These are phyloP conservation scores for Empis livida DNA, from an alignment of 2,888 invertebrate genomes.

Conservation along the genomic window DNA sequence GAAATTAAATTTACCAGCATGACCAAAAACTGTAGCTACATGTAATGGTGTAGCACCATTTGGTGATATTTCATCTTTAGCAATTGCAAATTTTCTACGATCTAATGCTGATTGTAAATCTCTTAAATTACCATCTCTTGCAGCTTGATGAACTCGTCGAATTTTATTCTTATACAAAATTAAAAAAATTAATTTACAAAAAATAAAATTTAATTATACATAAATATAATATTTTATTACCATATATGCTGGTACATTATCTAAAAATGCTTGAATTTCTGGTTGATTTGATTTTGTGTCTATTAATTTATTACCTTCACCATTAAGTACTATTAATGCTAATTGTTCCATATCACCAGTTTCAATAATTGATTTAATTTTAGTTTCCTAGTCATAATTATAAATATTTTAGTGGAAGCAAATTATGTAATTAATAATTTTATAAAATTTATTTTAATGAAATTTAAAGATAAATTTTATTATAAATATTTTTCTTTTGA, in stretches of 20 bases:
- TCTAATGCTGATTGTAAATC: conserved; percentile 77
- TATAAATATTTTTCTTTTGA: no score
- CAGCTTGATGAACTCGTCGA: conserved; percentile 73
- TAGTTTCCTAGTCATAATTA: conserved; percentile 51
- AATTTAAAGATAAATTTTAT: no score
- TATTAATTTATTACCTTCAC: conserved; percentile 67
- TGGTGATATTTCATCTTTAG: conserved; percentile 70
- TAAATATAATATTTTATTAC: conserved; percentile 38
- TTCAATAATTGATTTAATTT: conserved; percentile 52
- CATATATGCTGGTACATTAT: conserved; percentile 79
- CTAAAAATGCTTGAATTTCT: conserved; percentile 75
- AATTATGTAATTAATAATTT: no score
- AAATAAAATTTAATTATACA: no score
- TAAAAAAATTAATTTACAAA: neutral
- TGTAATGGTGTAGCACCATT: conserved; percentile 78
- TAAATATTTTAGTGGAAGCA: no score
- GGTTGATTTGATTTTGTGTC: conserved; percentile 56
- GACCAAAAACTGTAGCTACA: conserved; percentile 72
- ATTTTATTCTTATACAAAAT: conserved; percentile 62
- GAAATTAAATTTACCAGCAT: conserved; percentile 45
- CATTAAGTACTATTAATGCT: conserved; percentile 77
- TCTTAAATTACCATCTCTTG: conserved; percentile 69
- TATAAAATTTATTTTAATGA: no score
- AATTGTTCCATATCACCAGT: conserved; percentile 78
- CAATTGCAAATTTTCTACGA: conserved; percentile 80